Evolutionary conservation across 2,113 vertebrate genomes (phyloP).

Genomic region (Anthoscopus minutus): DNA sequence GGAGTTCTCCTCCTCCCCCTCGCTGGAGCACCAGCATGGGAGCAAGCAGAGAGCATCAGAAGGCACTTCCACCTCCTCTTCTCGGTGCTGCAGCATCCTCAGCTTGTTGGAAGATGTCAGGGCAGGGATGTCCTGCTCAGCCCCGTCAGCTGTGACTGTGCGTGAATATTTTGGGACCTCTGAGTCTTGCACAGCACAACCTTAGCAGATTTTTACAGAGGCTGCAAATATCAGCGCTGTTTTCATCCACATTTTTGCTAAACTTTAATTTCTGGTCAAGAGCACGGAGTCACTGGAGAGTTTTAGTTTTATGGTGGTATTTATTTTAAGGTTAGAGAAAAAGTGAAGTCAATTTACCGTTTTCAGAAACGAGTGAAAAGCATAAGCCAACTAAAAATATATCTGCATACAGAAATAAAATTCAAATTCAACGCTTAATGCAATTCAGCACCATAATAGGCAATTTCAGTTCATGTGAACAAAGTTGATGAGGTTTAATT

Average conservation of each 20-base stretch:
- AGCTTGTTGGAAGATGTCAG: not conserved
- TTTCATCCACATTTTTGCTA: not conserved
- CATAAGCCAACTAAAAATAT: constrained; percentile 34
- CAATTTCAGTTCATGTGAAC: not conserved
- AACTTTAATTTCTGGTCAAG: not conserved
- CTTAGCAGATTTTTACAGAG: not conserved
- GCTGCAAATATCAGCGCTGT: not conserved
- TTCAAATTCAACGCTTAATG: constrained; percentile 21
- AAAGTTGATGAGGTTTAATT: not conserved
- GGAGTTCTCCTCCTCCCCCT: not conserved
- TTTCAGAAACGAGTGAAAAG: not conserved
- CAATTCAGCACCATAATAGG: constrained; percentile 23
- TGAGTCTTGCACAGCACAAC: not conserved
- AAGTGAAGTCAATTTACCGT: not conserved
- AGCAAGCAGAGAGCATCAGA: not conserved
- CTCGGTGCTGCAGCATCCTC: not conserved
- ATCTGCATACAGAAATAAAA: constrained; percentile 11
- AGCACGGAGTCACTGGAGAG: not conserved
- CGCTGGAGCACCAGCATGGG: not conserved
- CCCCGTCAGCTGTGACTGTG: not conserved
- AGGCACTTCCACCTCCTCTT: not conserved
- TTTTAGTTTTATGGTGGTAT: not conserved
- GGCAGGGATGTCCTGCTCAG: not conserved
- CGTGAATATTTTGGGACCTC: not conserved
- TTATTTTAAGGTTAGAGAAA: constrained; percentile 1